Conservation (phyloP, 2,797 vertebrate species). For the Neomorphus geoffroyi region DNA sequence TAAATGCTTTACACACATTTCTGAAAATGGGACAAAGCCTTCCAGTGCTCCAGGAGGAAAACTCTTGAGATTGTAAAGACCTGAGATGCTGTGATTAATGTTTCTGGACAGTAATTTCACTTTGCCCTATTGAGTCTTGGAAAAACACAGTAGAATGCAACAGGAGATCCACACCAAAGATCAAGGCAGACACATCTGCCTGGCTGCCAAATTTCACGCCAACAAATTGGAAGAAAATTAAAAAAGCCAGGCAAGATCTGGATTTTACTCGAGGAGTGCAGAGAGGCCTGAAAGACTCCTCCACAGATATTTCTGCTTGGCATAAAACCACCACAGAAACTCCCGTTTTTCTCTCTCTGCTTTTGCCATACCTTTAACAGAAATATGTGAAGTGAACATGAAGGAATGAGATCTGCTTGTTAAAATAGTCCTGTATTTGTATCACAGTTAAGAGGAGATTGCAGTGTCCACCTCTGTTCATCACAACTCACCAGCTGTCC, state of each 20-base stretch:
- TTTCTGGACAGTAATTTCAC: constrained; percentile 8
- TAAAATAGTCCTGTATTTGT: background rate
- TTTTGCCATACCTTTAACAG: background rate
- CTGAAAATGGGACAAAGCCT: constrained; percentile 1
- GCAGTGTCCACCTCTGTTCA: background rate
- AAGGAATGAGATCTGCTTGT: background rate
- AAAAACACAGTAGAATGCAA: background rate
- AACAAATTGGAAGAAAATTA: background rate
- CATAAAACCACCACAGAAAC: background rate
- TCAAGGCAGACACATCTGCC: constrained; percentile 33
- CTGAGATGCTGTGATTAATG: background rate
- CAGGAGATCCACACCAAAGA: background rate
- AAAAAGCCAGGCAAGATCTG: background rate
- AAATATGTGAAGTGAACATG: background rate
- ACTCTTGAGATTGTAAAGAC: constrained; percentile 1
- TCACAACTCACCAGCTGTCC: background rate
- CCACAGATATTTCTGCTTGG: background rate
- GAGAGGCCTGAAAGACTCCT: background rate
- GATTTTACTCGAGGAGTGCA: background rate
- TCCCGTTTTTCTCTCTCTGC: background rate
- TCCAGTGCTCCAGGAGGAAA: background rate
- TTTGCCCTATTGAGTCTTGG: background rate
- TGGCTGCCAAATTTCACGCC: constrained; percentile 4
- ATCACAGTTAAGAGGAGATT: background rate
- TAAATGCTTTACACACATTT: background rate